Percentiles rank a stretch among this genome's conserved stretches.
These are phyloP conservation scores for Bos javanicus DNA, from an alignment of 2,113 vertebrate genomes.

Conservation along the genomic window DNA sequence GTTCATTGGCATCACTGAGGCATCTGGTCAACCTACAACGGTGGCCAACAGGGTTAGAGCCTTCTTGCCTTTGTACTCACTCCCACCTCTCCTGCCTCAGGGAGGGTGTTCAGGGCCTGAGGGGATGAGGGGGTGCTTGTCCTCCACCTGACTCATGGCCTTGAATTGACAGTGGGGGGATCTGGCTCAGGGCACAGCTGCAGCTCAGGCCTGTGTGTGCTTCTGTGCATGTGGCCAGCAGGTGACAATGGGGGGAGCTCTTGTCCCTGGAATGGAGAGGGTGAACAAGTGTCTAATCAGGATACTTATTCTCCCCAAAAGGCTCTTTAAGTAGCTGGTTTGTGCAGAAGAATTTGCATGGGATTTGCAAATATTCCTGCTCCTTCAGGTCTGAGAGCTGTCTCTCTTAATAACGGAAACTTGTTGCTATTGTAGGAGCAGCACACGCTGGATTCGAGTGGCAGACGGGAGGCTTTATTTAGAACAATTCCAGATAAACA, in stretches of 20 bases:
- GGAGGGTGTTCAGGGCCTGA: neutral
- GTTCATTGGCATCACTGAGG: neutral
- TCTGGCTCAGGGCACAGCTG: neutral
- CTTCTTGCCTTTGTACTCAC: neutral
- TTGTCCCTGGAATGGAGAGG: conserved; percentile 24
- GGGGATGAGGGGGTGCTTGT: neutral
- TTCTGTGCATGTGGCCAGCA: neutral
- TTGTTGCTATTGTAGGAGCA: neutral
- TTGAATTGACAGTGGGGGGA: neutral
- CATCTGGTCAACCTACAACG: neutral
- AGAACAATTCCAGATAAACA: neutral
- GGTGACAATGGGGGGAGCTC: conserved; percentile 49
- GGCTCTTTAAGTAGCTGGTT: neutral
- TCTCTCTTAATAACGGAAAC: neutral
- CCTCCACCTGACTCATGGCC: neutral
- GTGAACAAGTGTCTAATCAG: neutral
- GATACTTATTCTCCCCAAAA: neutral
- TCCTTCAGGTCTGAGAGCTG: neutral
- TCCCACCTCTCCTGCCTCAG: neutral
- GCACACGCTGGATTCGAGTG: accelerated
- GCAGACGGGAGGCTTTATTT: neutral
- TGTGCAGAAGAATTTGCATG: neutral
- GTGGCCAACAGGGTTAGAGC: neutral
- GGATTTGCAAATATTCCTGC: neutral
- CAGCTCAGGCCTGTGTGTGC: neutral